These are phyloP conservation scores for Alouatta palliata DNA, from an alignment of 2,113 vertebrate genomes.

Conservation along the genomic window DNA sequence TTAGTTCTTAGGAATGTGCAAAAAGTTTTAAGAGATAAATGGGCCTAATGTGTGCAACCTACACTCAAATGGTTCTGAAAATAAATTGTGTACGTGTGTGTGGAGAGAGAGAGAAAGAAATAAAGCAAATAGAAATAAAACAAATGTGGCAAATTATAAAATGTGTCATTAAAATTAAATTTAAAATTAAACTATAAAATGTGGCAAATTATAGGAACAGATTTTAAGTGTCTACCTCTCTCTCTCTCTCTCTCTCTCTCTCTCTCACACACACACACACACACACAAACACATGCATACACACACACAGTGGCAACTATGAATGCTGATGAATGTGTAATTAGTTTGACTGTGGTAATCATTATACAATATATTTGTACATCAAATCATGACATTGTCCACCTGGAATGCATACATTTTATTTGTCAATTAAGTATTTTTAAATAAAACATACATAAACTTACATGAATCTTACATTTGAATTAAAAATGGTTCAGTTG, in stretches of 20 bases:
- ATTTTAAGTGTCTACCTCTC: background rate
- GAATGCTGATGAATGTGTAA: background rate
- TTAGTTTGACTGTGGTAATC: background rate
- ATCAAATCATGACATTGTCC: background rate
- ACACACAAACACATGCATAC: background rate
- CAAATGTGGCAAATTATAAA: background rate
- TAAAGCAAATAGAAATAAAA: background rate
- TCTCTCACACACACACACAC: background rate
- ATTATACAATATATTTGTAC: background rate
- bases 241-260: background rate
- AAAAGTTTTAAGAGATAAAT: background rate
- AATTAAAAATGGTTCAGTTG: background rate
- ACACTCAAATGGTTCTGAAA: background rate
- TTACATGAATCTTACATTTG: background rate
- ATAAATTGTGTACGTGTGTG: background rate
- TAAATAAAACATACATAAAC: background rate
- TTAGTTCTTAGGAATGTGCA: background rate
- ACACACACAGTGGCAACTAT: background rate
- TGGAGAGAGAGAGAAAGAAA: background rate
- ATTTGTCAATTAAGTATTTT: background rate
- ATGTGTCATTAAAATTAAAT: background rate
- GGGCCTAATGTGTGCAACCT: background rate
- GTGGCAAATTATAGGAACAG: background rate
- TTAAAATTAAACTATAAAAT: background rate
- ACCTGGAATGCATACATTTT: background rate